Base-by-base conservation (phyloP, 1,140 invertebrate genomes). In the Drosophila albomicans region DNA sequence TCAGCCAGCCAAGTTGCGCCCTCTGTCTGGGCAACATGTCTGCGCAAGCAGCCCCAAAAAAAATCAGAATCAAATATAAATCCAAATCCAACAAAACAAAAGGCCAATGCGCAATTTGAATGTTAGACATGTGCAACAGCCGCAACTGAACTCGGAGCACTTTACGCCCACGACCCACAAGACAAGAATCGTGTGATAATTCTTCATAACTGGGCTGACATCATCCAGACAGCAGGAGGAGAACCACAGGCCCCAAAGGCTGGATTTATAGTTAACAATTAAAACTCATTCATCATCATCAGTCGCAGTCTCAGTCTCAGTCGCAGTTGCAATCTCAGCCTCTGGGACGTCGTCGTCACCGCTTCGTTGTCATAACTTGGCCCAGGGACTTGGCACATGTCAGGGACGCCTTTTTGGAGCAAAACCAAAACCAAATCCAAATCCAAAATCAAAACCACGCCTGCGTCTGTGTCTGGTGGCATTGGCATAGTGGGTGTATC, bases 281-380 rank as follows among this genome's bases (percentile, higher is more conserved):
- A 89, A 89, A 89, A 77, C 85, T 79, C 85, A 89, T 89, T 89
- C 85, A 89, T 89, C 85, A 89, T 89, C 85, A 85, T 87, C 58
- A 84, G 75, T 64, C 80, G 67, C 62, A 56, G 56, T 62, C 66
- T 70, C 52, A 6, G 32, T 28, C 56, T 59, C 15, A 48, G 45
- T 46, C 30, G 30, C 28, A 30, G 46, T 13, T 15, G 67, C 51
- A 59, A 45, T 75, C 62, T 71, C 63, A 80, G 74, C 66, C 46
- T 45, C 46, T 38, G 45, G 28, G 79, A 56, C 69, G 67, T 65
- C 65, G 79, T 61, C 69, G 65, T 65, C 41, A 61, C 49, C 73
- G 74, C 51, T 66, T 58, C 64, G 79, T 71, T 89, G 85, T 88
- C 84, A 88, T 88, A 84, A 88, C 78, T 78, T 62, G 67, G 81